Evolutionary conservation across 2,888 invertebrate species (phyloP).

Genomic region (Tachina grossa): DNA sequence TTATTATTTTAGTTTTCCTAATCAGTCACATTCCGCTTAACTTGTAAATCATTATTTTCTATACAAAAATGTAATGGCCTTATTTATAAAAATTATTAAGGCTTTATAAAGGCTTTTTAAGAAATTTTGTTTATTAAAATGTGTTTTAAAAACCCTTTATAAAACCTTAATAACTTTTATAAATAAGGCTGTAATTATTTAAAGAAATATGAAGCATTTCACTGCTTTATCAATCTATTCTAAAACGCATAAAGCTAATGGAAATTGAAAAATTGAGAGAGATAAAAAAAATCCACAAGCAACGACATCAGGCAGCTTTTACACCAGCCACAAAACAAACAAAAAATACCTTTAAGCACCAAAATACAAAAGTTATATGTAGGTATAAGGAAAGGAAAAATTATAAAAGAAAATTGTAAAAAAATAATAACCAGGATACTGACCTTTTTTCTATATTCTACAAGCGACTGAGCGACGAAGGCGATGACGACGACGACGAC

Average conservation of each 20-base stretch:
- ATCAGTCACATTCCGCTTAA: no score
- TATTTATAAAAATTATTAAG: no score
- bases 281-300: constrained; percentile 10
- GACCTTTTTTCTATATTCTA: constrained; percentile 70
- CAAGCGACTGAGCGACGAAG: constrained; percentile 35
- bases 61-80: no score
- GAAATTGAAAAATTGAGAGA: constrained; percentile 16
- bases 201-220: no score
- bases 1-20: no score
- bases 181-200: no score
- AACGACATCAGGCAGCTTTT: constrained; percentile 6
- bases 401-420: constrained; percentile 46
- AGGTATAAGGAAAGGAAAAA: constrained; percentile 27
- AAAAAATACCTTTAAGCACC: constrained; percentile 4
- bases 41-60: no score
- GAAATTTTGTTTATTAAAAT: no score
- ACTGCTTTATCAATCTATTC: no score
- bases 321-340: neutral
- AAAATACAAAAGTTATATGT: constrained; percentile 20
- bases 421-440: constrained; percentile 72
- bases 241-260: constrained; percentile 2
- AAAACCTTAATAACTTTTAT: no score
- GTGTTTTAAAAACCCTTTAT: no score
- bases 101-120: no score
- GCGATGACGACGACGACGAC: neutral